Conservation (phyloP, 2,797 vertebrate genomes). For the Myotis vivesi region DNA sequence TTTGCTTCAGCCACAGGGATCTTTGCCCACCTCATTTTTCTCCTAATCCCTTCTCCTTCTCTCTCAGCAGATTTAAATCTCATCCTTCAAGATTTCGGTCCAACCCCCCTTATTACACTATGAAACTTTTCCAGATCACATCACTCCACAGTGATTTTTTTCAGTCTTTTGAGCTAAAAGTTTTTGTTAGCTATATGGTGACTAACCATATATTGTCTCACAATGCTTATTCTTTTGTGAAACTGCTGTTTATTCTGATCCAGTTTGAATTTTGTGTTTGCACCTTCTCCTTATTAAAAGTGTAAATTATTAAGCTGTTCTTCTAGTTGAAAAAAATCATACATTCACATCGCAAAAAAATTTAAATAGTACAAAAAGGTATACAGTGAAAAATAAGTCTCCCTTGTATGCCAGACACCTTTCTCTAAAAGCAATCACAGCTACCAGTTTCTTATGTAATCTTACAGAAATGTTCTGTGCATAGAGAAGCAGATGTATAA, state of each 20-base stretch:
- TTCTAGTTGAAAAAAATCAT: conserved; percentile 41
- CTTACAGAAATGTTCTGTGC: not conserved
- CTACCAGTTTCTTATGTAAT: not conserved
- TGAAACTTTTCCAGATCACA: not conserved
- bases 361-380: conserved; percentile 9
- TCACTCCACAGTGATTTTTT: conserved; percentile 6
- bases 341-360: not conserved
- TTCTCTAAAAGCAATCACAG: not conserved
- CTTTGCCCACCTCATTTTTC: not conserved
- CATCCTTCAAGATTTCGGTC: conserved; percentile 27
- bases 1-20: not conserved
- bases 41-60: not conserved
- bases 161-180: conserved; percentile 31
- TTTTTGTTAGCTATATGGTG: not conserved
- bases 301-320: conserved; percentile 24
- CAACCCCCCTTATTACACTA: not conserved
- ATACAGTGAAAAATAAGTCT: not conserved
- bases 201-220: not conserved
- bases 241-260: not conserved
- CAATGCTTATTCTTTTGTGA: conserved; percentile 16
- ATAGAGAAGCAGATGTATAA: not conserved
- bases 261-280: not conserved
- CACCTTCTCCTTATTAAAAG: conserved; percentile 19
- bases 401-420: not conserved
- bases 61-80: not conserved